A percentile compares a stretch with the other conserved stretches of the same genome.
Conservation (phyloP, 2,888 invertebrate genomes). For the Anthophora plumipes region DNA sequence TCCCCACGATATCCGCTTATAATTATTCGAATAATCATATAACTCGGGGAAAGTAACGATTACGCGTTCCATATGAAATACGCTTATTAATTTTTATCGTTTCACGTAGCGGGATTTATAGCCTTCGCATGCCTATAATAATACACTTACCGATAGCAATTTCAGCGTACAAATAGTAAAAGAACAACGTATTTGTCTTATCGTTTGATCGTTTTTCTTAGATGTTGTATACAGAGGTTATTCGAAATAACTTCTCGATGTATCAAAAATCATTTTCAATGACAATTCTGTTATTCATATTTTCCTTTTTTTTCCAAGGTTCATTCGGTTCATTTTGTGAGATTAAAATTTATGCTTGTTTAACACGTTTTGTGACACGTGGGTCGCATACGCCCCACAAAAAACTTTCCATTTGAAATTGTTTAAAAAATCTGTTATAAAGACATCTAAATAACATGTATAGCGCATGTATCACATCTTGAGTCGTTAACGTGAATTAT, state of each 20-base stretch:
- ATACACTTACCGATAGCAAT: not conserved
- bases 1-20: not conserved
- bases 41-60: slow-evolving; percentile 2
- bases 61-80: not conserved
- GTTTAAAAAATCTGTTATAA: too few species aligned
- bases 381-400: too few species aligned
- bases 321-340: too few species aligned
- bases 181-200: not conserved
- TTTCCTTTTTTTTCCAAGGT: too few species aligned
- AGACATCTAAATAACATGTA: too few species aligned
- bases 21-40: slow-evolving; percentile 4
- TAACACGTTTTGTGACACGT: too few species aligned
- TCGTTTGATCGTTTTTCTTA: not conserved
- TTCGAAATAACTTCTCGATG: too few species aligned
- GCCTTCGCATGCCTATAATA: not conserved
- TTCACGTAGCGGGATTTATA: not conserved
- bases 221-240: not conserved
- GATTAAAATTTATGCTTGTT: too few species aligned
- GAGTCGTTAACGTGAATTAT: too few species aligned
- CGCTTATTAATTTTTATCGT: not conserved
- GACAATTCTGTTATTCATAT: not conserved
- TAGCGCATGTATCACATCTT: too few species aligned
- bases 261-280: too few species aligned
- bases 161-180: slow-evolving; percentile 2
- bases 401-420: too few species aligned